Evolutionary conservation across 2,797 vertebrate genomes (phyloP), one percentile per base, ranked within the genome.

Genomic region (Pogonophryne albipinna): DNA sequence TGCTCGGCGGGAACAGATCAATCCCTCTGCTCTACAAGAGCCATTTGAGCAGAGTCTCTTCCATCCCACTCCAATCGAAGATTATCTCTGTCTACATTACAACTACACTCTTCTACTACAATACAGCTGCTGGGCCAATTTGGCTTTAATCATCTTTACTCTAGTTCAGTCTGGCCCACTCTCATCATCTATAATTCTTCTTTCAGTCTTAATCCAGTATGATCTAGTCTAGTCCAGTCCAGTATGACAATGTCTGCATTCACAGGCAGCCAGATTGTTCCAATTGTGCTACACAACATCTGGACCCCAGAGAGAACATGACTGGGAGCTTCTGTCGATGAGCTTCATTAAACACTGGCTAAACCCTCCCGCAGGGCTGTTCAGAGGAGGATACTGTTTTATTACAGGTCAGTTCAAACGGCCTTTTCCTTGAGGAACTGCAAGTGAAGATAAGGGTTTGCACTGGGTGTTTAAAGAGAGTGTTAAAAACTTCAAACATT

Each of bases 291-390:
- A 68, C 77, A 78, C 66, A 90, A 82, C 87, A 90, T 88, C 84
- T 92, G 90, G 84, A 85, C 46, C 74, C 77, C 80, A 72, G 74
- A 83, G 84, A 87, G 71, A 81, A 74, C 78, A 80, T 49, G 46
- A 87, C 52, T 69, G 45, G 50, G 58, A 71, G 60, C 65, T 55
- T 82, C 74, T 79, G 80, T 83, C 77, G 70, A 46, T 51, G 14
- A 72, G 77, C 81, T 68, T 89, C 78, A 91, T 84, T 80, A 85
- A 83, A 89, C 78, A 71, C 56, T 51, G 20, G 76, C 70, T 64
- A 63, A 62, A 80, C 61, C 11, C 71, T 69, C 70, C 83, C n/a
- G 3, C 59, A 49, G 76, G 71, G 45, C 70, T 79, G 49, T 3
- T 75, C 46, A 66, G 50, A 82, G 45, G 2, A 56, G 45, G 52